Base-by-base conservation (phyloP, 2,797 vertebrate genomes). In the Myripristis jacobus region DNA sequence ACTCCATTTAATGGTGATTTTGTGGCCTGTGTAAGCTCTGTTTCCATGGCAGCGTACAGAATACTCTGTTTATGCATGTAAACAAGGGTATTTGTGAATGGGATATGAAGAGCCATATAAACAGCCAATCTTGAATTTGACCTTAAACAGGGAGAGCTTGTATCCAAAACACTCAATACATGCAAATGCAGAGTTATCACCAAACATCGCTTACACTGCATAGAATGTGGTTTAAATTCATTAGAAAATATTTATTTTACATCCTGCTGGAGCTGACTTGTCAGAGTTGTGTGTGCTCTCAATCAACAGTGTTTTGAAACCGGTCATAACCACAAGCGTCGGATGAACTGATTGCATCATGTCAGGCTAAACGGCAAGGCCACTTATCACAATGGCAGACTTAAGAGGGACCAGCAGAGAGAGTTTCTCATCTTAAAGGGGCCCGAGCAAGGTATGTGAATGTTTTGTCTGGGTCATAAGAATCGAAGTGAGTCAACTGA, bases 41-140 rank as follows among this genome's bases (percentile, higher is more conserved):
- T 90, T 81, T 80, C 87, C 79, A 84, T 87, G 60, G 82, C 79
- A 84, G 81, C 87, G 81, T 89, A 81, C 82, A 72, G 36, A 80
- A 74, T 58, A 73, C 65, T 18, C 25, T 87, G 83, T 87, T 90
- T 88, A 82, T 89, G 84, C 81, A 86, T 91, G 88, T 87, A 88
- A 92, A 91, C 83, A 87, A 62, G 77, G 59, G 2, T 88, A 80
- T 90, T 89, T 88, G 85, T 70, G 79, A 68, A 90, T 72, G 70
- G 85, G 81, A 87, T 75, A 68, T 69, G 72, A 70, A 80, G 77
- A 87, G 87, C 85, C 81, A 83, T 78, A 80, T 58, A 77, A 87
- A 90, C 80, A 89, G 74, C 44, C 51, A 3, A 24, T 58, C 60
- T 51, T 73, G 75, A 88, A 88, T 76, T 58, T 66, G 75, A 82